phyloP scores from a whole-genome alignment of 2,797 vertebrate species.

The Spheniscus humboldti region DNA sequence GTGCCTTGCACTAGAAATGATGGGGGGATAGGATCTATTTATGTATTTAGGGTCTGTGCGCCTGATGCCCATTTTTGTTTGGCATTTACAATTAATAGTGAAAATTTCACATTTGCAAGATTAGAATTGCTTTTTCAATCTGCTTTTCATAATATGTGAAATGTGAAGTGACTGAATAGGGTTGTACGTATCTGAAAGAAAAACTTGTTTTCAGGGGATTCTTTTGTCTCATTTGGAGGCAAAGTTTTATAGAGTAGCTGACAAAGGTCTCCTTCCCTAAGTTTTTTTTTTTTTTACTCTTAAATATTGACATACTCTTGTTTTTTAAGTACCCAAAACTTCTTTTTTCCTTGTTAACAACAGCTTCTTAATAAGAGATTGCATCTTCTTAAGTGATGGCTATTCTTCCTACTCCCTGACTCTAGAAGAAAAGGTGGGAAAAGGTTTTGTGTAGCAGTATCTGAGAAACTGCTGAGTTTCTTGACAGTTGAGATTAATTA shows the following conservation, averaged over 20 bases:
- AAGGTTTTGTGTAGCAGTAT: background rate
- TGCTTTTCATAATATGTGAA: background rate
- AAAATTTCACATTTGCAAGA: background rate
- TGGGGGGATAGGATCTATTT: background rate
- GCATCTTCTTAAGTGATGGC: background rate
- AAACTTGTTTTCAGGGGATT: background rate
- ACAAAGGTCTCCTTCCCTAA: background rate
- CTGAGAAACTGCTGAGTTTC: background rate
- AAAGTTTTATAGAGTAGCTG: background rate
- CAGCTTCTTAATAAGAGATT: background rate
- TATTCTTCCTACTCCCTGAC: background rate
- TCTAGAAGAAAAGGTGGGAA: background rate
- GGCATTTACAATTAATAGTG: background rate
- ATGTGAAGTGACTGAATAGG: background rate
- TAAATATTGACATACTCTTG: background rate
- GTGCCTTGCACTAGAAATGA: background rate
- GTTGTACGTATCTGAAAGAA: background rate
- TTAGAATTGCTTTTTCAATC: background rate
- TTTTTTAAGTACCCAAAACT: background rate
- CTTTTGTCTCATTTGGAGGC: background rate
- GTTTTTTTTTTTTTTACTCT: background rate
- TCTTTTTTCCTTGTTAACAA: background rate
- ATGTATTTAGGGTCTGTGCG: background rate
- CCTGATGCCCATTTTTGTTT: background rate
- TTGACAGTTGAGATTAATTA: background rate